phyloP scores from a whole-genome alignment of 2,888 invertebrate genomes.

The Drosophila gaucha region DNA sequence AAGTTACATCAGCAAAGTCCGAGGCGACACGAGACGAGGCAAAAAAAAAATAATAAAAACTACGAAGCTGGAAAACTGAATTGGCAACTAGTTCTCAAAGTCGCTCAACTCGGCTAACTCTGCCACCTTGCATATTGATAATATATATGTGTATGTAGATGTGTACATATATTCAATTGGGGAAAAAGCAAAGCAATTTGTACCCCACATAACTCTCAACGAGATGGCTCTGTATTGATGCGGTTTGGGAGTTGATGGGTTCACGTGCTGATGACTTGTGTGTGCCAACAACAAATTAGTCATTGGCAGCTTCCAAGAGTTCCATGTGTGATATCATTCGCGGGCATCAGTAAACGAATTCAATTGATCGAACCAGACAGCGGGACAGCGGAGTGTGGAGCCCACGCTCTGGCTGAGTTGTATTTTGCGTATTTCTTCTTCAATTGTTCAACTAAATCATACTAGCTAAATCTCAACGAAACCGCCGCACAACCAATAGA shows the following conservation, averaged over 20 bases:
- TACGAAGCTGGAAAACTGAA: constrained; percentile 20
- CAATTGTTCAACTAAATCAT: constrained; percentile 66
- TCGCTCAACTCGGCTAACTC: constrained; percentile 9
- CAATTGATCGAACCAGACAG: constrained; percentile 53
- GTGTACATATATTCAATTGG: constrained; percentile 1
- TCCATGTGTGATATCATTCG: constrained; percentile 46
- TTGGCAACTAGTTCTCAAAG: constrained; percentile 45
- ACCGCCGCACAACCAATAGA: constrained; percentile 60
- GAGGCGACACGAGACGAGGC: constrained; percentile 10
- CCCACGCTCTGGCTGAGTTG: constrained; percentile 1
- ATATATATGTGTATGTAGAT: background rate
- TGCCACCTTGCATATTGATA: constrained; percentile 20
- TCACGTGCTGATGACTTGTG: constrained; percentile 30
- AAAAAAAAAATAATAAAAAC: constrained; percentile 20
- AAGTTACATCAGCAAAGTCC: constrained; percentile 48
- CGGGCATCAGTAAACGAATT: constrained; percentile 47
- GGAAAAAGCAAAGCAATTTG: constrained; percentile 29
- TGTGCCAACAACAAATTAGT: constrained; percentile 54
- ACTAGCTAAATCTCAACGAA: constrained; percentile 70
- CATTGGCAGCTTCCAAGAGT: constrained; percentile 31
- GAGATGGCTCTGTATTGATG: constrained; percentile 33
- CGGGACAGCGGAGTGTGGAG: background rate
- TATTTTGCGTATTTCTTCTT: constrained; percentile 9
- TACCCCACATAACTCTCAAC: constrained; percentile 30
- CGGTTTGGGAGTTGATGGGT: constrained; percentile 37